phyloP scores from a whole-genome alignment of 2,113 vertebrate species.

The Zosterops borbonicus region DNA sequence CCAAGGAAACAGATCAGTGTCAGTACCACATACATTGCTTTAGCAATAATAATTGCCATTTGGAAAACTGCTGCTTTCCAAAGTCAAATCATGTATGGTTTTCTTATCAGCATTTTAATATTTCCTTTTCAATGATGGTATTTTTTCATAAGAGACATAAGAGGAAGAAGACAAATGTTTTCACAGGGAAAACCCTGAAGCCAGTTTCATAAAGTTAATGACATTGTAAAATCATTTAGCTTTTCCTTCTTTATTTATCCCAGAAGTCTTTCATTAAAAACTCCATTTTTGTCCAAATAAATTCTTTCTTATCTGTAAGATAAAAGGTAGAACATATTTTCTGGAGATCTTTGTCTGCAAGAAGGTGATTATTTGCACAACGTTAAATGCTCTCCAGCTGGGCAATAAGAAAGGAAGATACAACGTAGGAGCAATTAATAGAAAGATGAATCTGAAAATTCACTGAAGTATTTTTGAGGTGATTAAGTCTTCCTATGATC shows the following conservation, averaged over 20 bases:
- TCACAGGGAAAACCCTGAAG: constrained; percentile 50
- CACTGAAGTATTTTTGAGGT: constrained; percentile 56
- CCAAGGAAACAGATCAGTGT: neutral
- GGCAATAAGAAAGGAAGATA: constrained; percentile 38
- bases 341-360: constrained; percentile 44
- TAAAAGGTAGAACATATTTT: constrained; percentile 62
- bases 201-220: constrained; percentile 62
- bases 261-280: constrained; percentile 72
- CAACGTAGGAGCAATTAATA: constrained; percentile 62
- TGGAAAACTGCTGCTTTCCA: neutral
- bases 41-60: neutral
- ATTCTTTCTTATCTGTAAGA: constrained; percentile 50
- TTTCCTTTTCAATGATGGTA: constrained; percentile 26
- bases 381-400: constrained; percentile 66
- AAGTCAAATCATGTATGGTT: neutral
- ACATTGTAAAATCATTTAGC: constrained; percentile 58
- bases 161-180: constrained; percentile 15
- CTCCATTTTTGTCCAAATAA: constrained; percentile 56
- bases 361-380: constrained; percentile 54
- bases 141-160: constrained; percentile 35
- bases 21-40: neutral
- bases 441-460: constrained; percentile 67
- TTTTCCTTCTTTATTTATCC: constrained; percentile 71
- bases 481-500: constrained; percentile 53
- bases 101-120: neutral